phyloP scores from a whole-genome alignment of 2,797 vertebrate genomes.

The Lycodopsis pacificus region DNA sequence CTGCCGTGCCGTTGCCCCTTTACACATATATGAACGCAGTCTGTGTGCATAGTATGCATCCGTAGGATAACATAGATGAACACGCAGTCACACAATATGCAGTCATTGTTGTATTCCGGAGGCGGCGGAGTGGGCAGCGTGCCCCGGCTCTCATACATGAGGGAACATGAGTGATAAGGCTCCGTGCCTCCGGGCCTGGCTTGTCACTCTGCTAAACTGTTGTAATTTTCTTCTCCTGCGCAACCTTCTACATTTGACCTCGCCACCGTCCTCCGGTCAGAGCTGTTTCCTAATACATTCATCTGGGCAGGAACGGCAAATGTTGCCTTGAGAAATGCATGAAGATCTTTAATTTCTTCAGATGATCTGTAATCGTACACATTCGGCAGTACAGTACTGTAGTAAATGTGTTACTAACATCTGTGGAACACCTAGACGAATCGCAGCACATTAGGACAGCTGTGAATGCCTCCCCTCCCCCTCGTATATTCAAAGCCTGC shows the following conservation, averaged over 20 bases:
- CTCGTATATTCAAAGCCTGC: conserved; percentile 30
- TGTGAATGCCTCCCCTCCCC: not conserved
- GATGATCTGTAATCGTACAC: not conserved
- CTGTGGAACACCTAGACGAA: conserved; percentile 10
- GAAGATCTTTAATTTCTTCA: not conserved
- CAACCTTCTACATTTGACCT: conserved; percentile 63
- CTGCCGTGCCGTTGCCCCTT: conserved; percentile 7
- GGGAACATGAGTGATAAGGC: conserved; percentile 70
- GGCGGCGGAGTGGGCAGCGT: conserved; percentile 47
- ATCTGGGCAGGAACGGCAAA: conserved; percentile 9
- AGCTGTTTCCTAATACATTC: conserved; percentile 13
- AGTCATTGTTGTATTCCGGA: conserved; percentile 54
- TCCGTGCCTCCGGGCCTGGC: conserved; percentile 54
- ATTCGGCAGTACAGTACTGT: not conserved
- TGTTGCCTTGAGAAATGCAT: not conserved
- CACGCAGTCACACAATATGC: conserved; percentile 20
- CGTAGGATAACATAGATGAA: not conserved
- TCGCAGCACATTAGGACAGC: not conserved
- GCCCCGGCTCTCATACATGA: conserved; percentile 63
- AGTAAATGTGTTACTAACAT: not conserved
- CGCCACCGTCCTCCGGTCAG: conserved; percentile 48
- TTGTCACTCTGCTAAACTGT: conserved; percentile 71
- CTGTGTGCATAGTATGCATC: conserved; percentile 1
- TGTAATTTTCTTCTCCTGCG: conserved; percentile 63
- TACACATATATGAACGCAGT: conserved; percentile 29